Base-by-base conservation (phyloP, 2,888 invertebrate species). In the Cryptosula pallasiana region DNA sequence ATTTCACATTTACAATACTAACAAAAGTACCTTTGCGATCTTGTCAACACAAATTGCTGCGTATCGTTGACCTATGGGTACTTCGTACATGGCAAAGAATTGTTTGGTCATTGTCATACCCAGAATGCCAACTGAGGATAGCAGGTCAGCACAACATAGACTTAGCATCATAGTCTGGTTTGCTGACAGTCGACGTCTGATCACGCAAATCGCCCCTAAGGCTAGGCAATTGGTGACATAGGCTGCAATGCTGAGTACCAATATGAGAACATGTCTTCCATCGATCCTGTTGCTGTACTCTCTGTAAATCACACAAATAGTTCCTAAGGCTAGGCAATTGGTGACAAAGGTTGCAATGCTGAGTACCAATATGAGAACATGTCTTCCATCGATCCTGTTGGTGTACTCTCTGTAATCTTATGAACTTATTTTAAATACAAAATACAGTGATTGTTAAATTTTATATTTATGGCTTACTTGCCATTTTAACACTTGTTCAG, bases 121-220 rank as follows among this genome's bases (percentile, higher is more conserved):
- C 9, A 75, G 35, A 1, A 75, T 55, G 36, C 72, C 71, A 36
- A 72, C 57, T 36, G 73, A 69, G 16, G 72, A 72, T n/a, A 73
- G 71, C 63, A 75, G 58, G 36, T 75, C 75, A 0, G 74, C 73
- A 32, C 71, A 55, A 34, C 73, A 73, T 16, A 75, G 71, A 45
- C 75, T 75, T 29, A 72, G 69, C 34, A 75, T 73, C 1, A 75
- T 69, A 2, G 72, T 45, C 16, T 73, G 73, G 54, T 75, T 75
- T 57, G 75, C 73, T 20, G 74, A 72, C 16, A 75, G 69, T 20
- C 69, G 35, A 1, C 55, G 35, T 27, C 70, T 2, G 13, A 70
- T 36, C 9, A n/a, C n/a, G 70, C 70, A 54, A 54, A 70, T 70
- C 9, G 70, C 35, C 9, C n/a, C 23, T n/a, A 70, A 23, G 2